Evolutionary conservation across 2,888 invertebrate genomes (phyloP).

Genomic region (Leucozona laternaria): DNA sequence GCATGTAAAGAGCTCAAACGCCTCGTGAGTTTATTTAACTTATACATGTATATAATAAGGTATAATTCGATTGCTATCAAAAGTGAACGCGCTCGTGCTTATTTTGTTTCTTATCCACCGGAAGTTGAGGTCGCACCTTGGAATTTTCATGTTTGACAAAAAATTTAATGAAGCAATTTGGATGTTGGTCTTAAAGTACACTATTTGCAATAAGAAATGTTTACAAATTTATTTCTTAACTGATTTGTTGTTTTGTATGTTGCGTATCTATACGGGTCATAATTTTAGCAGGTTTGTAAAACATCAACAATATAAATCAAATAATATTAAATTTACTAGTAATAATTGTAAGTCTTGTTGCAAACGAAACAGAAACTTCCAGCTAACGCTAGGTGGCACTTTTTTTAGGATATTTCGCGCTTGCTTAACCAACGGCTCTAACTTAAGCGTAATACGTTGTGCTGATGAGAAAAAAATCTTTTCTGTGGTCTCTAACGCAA

Average conservation of each 20-base stretch:
- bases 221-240: not conserved
- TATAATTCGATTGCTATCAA: constrained; percentile 28
- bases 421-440: no score
- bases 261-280: no score
- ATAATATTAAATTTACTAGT: no score
- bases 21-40: not conserved
- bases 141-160: constrained; percentile 35
- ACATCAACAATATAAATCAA: not conserved
- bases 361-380: no score
- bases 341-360: no score
- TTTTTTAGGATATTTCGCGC: no score
- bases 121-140: constrained; percentile 65
- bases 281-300: not conserved
- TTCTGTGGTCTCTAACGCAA: no score
- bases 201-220: not conserved
- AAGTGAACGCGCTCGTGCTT: constrained; percentile 19
- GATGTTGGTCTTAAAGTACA: not conserved
- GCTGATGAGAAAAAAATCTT: no score
- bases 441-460: no score
- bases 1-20: not conserved
- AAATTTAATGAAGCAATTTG: constrained; percentile 23
- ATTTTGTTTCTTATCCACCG: constrained; percentile 43
- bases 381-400: no score
- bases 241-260: not conserved
- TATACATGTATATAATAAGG: not conserved